These are phyloP conservation scores for Syngnathoides biaculeatus DNA, from an alignment of 2,113 vertebrate genomes.

Conservation along the genomic window DNA sequence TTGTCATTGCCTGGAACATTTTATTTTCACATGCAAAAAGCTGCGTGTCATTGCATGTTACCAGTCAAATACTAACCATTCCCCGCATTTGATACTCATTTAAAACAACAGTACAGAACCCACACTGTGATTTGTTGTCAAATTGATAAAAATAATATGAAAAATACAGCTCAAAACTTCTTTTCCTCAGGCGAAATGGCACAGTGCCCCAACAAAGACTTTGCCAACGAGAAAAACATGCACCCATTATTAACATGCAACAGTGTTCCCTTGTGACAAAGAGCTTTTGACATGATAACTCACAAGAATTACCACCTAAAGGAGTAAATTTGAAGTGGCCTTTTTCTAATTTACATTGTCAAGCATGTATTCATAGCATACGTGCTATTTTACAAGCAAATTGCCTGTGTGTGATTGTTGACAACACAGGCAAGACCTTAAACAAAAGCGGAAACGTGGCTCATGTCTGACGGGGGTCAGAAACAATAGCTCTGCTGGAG, in stretches of 20 bases:
- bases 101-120: conserved; percentile 10
- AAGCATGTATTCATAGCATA: conserved; percentile 27
- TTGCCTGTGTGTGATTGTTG: conserved; percentile 30
- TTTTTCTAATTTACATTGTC: conserved; percentile 27
- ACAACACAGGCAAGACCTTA: conserved; percentile 12
- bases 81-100: conserved; percentile 3
- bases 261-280: neutral
- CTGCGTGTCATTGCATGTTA: conserved; percentile 14
- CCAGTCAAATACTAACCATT: conserved; percentile 21
- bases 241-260: conserved; percentile 6
- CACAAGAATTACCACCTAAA: conserved; percentile 7
- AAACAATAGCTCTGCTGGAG: conserved; percentile 27
- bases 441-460: conserved; percentile 28
- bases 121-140: conserved; percentile 19
- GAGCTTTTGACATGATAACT: neutral
- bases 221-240: conserved; percentile 21
- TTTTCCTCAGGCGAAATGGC: conserved; percentile 28
- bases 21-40: too few species aligned
- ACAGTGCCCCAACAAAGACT: conserved; percentile 28
- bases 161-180: conserved; percentile 35
- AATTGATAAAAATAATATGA: conserved; percentile 47
- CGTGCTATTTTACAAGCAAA: conserved; percentile 23
- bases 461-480: conserved; percentile 12
- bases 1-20: too few species aligned
- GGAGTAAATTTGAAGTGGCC: conserved; percentile 2